These are phyloP conservation scores for Ploceus nigricollis DNA, from an alignment of 2,113 vertebrate species.

Conservation along the genomic window DNA sequence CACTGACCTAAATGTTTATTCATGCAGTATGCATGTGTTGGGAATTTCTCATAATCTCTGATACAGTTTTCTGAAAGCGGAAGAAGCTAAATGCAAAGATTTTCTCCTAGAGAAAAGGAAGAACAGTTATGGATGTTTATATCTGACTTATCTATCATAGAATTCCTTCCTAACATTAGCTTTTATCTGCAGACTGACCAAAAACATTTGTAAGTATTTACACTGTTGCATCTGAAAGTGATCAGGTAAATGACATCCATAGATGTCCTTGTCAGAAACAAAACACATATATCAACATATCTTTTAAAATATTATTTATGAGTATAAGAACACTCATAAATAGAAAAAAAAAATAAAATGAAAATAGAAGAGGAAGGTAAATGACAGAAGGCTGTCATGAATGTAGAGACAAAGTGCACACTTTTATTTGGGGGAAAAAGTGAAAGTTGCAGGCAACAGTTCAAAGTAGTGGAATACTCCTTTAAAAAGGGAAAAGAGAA, in stretches of 20 bases:
- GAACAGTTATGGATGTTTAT: neutral
- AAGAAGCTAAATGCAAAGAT: neutral
- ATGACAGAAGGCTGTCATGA: neutral
- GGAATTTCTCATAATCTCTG: neutral
- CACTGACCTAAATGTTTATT: neutral
- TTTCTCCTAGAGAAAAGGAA: neutral
- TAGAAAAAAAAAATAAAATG: neutral
- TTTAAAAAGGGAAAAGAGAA: neutral
- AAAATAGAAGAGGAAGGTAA: neutral
- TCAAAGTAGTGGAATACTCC: neutral
- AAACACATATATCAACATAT: neutral
- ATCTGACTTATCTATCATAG: neutral
- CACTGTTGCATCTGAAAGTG: neutral
- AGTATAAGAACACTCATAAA: neutral
- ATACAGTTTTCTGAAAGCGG: neutral
- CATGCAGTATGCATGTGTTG: neutral
- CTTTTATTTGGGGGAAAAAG: neutral
- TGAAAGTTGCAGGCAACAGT: neutral
- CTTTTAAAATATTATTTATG: neutral
- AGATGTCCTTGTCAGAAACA: neutral
- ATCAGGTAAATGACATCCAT: neutral
- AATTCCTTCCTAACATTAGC: neutral
- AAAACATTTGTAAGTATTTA: neutral
- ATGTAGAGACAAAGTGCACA: neutral
- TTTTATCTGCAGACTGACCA: neutral